Base-by-base conservation (phyloP, 2,888 invertebrate species). In the Microdon myrmicae region DNA sequence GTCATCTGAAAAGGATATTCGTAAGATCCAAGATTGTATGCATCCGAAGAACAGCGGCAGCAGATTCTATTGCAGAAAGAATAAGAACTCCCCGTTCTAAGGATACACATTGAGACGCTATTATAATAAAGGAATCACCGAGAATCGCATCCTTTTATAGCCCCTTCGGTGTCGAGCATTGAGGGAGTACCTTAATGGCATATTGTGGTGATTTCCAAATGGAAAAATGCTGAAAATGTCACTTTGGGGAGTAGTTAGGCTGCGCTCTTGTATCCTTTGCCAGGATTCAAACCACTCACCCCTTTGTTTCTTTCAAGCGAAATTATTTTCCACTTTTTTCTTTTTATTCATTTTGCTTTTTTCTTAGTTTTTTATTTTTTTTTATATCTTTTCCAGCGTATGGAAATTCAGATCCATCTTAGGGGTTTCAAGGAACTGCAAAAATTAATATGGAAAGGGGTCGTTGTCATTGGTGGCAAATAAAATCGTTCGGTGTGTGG, bases 131-230 rank as follows among this genome's bases (percentile, higher is more conserved):
- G 53, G 66, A 66, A 66, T 66, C 66, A 54, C 58, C 58, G 47
- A 54, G 48, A 66, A 66, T 66, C 59, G 66, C 58, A 66, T 66
- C 66, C 66, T 59, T 66, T 66, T 66, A 66, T 59, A 66, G 59
- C 66, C 26, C 47, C 53, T 47, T 47, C 45, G 53, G 58, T 43
- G 44, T 53, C 29, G 54, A 66, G 44, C 59, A 66, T 69, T 58
- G 61, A 68, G 58, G 51, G 58, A 61, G 68, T 70, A 73, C 75
- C 76, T 77, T 76, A 78, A 78, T 78, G 78, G 78, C 75, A 77
- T 75, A 78, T 78, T 75, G 77, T 76, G 79, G 77, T 78, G 78
- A 77, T 77, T 77, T 74, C 74, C 69, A 76, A 73, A 74, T 72
- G 72, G 72, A 71, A 71, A 72, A 69, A 69, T 67, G 66, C 66